Conservation (phyloP, 2,888 invertebrate genomes). For the Epinotia bilunana region DNA sequence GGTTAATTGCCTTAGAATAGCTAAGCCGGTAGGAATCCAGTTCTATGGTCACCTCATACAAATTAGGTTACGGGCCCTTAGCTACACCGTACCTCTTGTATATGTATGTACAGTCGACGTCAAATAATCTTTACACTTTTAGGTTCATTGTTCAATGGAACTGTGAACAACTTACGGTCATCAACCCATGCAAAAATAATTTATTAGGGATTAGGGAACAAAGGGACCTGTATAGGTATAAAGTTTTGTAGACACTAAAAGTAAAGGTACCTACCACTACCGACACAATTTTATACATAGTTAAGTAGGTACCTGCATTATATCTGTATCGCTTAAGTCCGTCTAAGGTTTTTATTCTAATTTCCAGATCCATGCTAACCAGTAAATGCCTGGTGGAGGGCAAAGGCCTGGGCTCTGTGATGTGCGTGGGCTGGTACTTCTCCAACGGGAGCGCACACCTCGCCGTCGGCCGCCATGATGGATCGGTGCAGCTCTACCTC, state of each 20-base stretch:
- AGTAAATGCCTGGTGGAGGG: slow-evolving; percentile 76
- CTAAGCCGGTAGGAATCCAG: background rate
- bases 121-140: too few species aligned
- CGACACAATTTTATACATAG: too few species aligned
- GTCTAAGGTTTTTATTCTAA: background rate
- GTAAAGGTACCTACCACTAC: too few species aligned
- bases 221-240: too few species aligned
- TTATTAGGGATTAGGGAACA: too few species aligned
- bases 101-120: background rate
- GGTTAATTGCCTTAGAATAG: too few species aligned
- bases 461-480: slow-evolving; percentile 78
- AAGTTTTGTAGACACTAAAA: too few species aligned
- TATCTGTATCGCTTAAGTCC: too few species aligned
- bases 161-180: too few species aligned
- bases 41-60: background rate
- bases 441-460: slow-evolving; percentile 66
- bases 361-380: slow-evolving; percentile 63
- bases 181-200: too few species aligned
- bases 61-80: slow-evolving; percentile 2
- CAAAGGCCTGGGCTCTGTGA: slow-evolving; percentile 72
- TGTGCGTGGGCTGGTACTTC: slow-evolving; percentile 75
- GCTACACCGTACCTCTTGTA: background rate
- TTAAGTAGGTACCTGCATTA: too few species aligned
- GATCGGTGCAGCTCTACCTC: slow-evolving; percentile 77
- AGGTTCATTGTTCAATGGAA: too few species aligned